Evolutionary conservation across 2,797 vertebrate species (phyloP).

Genomic region (Myotis vivesi): DNA sequence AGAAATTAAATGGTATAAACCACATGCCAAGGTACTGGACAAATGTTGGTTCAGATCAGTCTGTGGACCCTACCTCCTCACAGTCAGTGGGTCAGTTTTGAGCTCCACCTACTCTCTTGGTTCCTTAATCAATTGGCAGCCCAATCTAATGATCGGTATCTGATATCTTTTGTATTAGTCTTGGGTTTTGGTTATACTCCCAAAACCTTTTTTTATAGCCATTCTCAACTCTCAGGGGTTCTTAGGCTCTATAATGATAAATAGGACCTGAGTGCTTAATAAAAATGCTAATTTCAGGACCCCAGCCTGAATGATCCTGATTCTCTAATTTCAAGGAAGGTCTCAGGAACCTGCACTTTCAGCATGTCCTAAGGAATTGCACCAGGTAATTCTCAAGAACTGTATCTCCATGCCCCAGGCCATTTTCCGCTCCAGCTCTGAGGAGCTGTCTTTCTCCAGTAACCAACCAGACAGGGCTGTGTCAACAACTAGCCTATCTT

Average conservation of each 20-base stretch:
- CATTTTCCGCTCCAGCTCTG: neutral
- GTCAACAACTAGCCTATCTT: accelerated
- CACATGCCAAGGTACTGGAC: neutral
- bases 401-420: neutral
- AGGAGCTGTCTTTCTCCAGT: neutral
- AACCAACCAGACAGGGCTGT: neutral
- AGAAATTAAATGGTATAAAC: neutral
- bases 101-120: accelerated
- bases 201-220: neutral
- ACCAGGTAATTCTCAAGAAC: neutral
- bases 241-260: neutral
- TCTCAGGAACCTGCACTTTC: neutral
- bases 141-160: neutral
- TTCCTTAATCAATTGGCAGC: neutral
- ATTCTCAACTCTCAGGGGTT: neutral
- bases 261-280: neutral
- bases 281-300: neutral
- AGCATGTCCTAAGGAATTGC: neutral
- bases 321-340: neutral
- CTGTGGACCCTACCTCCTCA: neutral
- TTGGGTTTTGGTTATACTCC: neutral
- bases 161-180: neutral
- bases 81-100: neutral
- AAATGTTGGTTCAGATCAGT: neutral
- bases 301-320: neutral